These are phyloP conservation scores for Cephus spinipes DNA, from an alignment of 2,888 invertebrate genomes.

Conservation along the genomic window DNA sequence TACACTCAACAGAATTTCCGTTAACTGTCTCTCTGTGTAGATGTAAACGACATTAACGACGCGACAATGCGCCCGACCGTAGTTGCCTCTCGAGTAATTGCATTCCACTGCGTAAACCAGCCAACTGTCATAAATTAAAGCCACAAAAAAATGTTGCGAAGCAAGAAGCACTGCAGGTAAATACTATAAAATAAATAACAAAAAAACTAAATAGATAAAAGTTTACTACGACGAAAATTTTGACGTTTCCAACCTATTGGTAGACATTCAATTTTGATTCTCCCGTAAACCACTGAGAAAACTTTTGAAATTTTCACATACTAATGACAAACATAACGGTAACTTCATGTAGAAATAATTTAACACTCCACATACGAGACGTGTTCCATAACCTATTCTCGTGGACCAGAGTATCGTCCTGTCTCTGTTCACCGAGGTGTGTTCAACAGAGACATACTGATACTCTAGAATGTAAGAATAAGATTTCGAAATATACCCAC, in stretches of 20 bases:
- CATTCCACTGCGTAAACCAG: neutral
- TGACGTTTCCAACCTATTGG: neutral
- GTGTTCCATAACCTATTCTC: too few species aligned
- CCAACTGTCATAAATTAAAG: neutral
- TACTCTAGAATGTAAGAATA: too few species aligned
- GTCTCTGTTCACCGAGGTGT: too few species aligned
- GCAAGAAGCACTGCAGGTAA: neutral
- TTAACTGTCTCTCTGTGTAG: neutral
- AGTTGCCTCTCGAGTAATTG: neutral
- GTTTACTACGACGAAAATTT: neutral
- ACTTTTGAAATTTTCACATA: neutral
- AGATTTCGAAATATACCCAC: neutral
- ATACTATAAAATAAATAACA: neutral
- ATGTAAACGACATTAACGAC: neutral
- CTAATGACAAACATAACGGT: neutral
- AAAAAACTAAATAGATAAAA: neutral
- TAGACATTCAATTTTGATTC: too few species aligned
- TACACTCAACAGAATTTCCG: neutral
- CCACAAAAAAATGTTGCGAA: neutral
- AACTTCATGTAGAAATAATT: neutral
- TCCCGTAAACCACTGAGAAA: neutral
- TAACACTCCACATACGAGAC: neutral
- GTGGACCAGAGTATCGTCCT: too few species aligned
- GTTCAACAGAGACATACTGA: too few species aligned
- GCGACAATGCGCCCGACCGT: neutral